Conservation (phyloP, 2,888 invertebrate species). For the Sinhomidia bicolor region DNA sequence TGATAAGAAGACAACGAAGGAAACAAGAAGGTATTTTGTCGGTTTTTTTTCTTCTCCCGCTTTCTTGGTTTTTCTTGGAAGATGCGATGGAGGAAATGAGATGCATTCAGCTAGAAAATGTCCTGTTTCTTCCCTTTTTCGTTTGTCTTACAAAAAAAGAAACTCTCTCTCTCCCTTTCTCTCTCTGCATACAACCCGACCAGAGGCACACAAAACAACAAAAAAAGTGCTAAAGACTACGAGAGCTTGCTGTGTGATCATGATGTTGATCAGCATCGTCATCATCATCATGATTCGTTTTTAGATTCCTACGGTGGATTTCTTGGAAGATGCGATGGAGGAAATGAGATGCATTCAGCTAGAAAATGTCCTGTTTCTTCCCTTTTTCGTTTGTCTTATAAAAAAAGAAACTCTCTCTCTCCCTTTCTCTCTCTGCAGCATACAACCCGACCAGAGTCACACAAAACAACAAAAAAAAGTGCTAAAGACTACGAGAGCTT, state of each 20-base stretch:
- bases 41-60: slow-evolving; percentile 42
- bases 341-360: slow-evolving; percentile 70
- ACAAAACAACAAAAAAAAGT: slow-evolving; percentile 45
- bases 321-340: slow-evolving; percentile 50
- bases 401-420: neutral
- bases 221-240: slow-evolving; percentile 63
- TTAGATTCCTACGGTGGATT: slow-evolving; percentile 49
- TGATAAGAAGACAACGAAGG: slow-evolving; percentile 42
- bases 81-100: slow-evolving; percentile 64
- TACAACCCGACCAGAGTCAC: no score
- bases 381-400: neutral
- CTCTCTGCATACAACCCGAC: no score
- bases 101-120: slow-evolving; percentile 70
- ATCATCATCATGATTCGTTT: slow-evolving; percentile 18
- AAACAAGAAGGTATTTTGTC: slow-evolving; percentile 68
- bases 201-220: neutral
- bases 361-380: slow-evolving; percentile 68
- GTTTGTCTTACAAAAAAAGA: neutral
- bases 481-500: slow-evolving; percentile 57
- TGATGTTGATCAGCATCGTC: slow-evolving; percentile 18
- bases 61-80: slow-evolving; percentile 52
- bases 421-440: no score
- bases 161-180: no score
- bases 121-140: slow-evolving; percentile 42
- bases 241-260: no score